These are phyloP conservation scores for Muraenolepis orangiensis DNA, from an alignment of 2,797 vertebrate genomes.

Conservation along the genomic window DNA sequence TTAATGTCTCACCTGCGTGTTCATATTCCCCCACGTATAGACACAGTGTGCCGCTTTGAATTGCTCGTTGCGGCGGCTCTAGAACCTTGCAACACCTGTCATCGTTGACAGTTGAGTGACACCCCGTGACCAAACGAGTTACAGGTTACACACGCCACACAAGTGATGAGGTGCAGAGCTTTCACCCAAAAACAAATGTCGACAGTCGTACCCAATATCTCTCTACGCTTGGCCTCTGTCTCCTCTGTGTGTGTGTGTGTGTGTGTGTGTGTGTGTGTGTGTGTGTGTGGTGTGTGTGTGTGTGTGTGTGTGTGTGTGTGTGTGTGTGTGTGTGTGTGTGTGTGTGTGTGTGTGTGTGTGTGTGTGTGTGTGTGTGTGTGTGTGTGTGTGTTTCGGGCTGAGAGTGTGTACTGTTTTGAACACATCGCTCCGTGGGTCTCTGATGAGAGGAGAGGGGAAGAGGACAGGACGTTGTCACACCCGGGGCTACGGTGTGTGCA, in stretches of 20 bases:
- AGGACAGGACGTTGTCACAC: too few relatives aligned
- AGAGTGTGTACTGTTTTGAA: too few relatives aligned
- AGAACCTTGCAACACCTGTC: not conserved
- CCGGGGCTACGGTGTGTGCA: too few relatives aligned
- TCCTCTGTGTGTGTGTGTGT: not conserved
- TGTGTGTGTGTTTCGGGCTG: too few relatives aligned
- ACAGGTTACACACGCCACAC: not conserved
- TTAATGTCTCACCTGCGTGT: not conserved
- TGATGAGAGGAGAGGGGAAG: too few relatives aligned
- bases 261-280: too few relatives aligned
- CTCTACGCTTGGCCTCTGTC: not conserved
- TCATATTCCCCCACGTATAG: not conserved
- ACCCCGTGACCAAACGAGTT: not conserved
- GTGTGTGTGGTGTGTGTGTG: too few relatives aligned
- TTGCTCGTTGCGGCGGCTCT: not conserved
- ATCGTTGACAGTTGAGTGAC: not conserved
- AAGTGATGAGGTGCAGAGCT: not conserved
- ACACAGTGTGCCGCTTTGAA: not conserved
- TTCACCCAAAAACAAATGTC: not conserved
- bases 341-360: too few relatives aligned
- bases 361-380: too few relatives aligned
- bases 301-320: too few relatives aligned
- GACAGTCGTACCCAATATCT: not conserved
- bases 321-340: too few relatives aligned
- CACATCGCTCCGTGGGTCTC: too few relatives aligned